Percentiles rank a stretch among this genome's conserved stretches.
Conservation (phyloP, 35 echinoderm and acorn worm species). For the Apostichopus californicus region DNA sequence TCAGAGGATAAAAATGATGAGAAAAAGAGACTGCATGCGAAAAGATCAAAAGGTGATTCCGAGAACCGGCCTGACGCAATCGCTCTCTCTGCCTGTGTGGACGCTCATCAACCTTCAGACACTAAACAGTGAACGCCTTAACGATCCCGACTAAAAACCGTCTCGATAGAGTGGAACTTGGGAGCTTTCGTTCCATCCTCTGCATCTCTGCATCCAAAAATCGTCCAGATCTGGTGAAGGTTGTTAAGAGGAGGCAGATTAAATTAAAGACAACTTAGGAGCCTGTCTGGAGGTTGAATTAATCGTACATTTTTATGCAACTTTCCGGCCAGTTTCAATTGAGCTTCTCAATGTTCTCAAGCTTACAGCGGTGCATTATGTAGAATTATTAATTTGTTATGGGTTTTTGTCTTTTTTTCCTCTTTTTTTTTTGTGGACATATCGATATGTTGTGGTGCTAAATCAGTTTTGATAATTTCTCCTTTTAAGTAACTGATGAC, state of each 20-base stretch:
- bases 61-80: neutral
- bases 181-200: neutral
- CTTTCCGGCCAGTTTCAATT: no score
- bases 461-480: no score
- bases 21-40: neutral
- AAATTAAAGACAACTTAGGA: no score
- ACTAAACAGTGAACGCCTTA: neutral
- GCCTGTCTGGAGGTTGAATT: no score
- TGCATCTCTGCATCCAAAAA: neutral
- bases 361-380: no score
- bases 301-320: no score
- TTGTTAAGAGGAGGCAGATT: neutral
- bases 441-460: no score
- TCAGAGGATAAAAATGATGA: neutral
- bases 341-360: no score
- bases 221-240: neutral
- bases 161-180: neutral
- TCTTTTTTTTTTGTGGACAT: no score
- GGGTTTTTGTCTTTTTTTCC: no score
- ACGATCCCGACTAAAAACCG: neutral
- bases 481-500: no score
- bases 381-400: no score
- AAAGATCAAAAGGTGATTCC: neutral
- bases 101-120: neutral
- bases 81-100: neutral